Conservation (phyloP, 2,113 vertebrate genomes). For the Diadophis punctatus region DNA sequence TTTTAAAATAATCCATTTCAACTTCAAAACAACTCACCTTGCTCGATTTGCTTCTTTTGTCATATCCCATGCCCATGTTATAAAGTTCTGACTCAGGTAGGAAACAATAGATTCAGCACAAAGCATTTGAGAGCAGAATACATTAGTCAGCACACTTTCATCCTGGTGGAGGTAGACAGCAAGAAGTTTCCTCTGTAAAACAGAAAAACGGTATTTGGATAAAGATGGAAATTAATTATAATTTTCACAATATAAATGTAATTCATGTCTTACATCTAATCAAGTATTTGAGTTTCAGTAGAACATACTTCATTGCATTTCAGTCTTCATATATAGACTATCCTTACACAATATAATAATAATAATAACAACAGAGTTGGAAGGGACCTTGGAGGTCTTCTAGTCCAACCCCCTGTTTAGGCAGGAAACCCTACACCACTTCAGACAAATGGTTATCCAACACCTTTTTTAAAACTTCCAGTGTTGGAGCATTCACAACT, state of each 20-base stretch:
- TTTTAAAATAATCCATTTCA: constrained; percentile 23
- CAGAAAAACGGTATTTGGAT: constrained; percentile 41
- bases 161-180: constrained; percentile 99
- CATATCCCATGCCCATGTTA: constrained; percentile 99
- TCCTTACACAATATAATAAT: neutral
- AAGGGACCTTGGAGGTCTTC: too few species aligned
- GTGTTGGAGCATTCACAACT: too few species aligned
- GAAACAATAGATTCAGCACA: constrained; percentile 98
- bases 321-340: neutral
- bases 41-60: constrained; percentile 97
- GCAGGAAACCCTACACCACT: too few species aligned
- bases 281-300: neutral
- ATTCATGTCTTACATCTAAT: neutral
- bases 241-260: neutral
- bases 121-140: constrained; percentile 99
- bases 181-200: constrained; percentile 95
- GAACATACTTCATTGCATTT: neutral
- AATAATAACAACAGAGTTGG: too few species aligned
- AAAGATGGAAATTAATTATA: constrained; percentile 14
- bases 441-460: too few species aligned
- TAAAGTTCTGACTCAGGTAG: constrained; percentile 99
- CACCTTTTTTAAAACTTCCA: too few species aligned
- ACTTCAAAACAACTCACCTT: constrained; percentile 75
- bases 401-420: too few species aligned
- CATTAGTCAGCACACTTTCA: constrained; percentile 97